Base-by-base conservation (phyloP, 2,797 vertebrate genomes). In the Epinephelus awoara region DNA sequence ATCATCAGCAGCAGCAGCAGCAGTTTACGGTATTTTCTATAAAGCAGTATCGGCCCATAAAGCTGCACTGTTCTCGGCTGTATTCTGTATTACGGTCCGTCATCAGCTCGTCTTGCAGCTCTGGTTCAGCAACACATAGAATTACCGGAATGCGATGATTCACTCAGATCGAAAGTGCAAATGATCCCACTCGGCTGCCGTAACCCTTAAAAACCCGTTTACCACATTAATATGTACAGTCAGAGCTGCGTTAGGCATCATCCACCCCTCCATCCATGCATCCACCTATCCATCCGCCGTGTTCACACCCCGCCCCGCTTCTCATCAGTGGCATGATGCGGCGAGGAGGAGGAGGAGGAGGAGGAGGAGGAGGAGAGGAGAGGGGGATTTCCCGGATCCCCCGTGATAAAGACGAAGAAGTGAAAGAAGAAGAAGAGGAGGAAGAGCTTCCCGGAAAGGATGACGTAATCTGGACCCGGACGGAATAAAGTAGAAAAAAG, bases 381-480 rank as follows among this genome's bases (percentile, higher is more conserved):
- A 44, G 72, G 64, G 56, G 80, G 15, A 11, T 83, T 90, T 91
- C 86, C 82, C 79, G 78, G 82, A 90, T 82, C 42, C 64, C 64
- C 75, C 57, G 47, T 34, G 76, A 72, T 61, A 38, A 56, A 25
- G 70, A 58, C 21, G 52, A 54, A 49, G 50, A 49, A 23, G 47
- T 21, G 4, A 3, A 29, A 17, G 18, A 34, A 23, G 15, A 66
- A 5, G 17, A 50, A 8, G 42, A 75, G 54, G 84, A 73, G 62
- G 59, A 73, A 55, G 70, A 78, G 87, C 80, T 95, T 96, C 94
- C 95, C 90, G 95, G 94, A 96, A 95, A 93, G 79, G 75, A 87
- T 94, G 92, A 93, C 83, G 88, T 55, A 23, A 72, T 40, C 47
- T n/a, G 46, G 15, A 67, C 3, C 44, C 54, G 49, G 63, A 68